A percentile compares a stretch with the other conserved stretches of the same genome.
Conservation (phyloP, 2,888 invertebrate genomes). For the Pollenia griseotomentosa region DNA sequence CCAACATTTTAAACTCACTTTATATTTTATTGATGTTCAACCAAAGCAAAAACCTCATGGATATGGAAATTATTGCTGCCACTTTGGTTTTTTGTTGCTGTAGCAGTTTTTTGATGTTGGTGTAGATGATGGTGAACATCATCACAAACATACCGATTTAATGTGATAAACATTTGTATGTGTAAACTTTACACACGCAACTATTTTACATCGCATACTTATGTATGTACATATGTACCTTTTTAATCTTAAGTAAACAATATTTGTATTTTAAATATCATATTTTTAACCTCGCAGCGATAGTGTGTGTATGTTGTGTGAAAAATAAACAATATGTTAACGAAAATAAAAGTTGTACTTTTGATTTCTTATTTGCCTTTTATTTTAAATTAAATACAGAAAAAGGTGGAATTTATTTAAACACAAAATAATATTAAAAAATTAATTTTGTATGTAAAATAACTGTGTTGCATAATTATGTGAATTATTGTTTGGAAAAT, state of each 20-base stretch:
- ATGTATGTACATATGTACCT: not conserved
- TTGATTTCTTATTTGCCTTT: not conserved
- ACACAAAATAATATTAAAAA: not conserved
- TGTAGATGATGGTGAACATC: not conserved
- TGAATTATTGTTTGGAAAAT: constrained; percentile 45
- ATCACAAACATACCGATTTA: constrained; percentile 7
- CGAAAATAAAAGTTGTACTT: constrained; percentile 58
- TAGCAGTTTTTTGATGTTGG: not conserved
- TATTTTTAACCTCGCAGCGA: not conserved
- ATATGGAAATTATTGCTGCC: constrained; percentile 22
- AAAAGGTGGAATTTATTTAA: not conserved
- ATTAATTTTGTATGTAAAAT: not conserved
- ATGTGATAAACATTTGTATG: not conserved
- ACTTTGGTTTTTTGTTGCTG: not conserved
- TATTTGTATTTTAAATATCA: not conserved
- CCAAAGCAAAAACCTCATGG: not conserved
- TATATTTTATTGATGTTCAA: constrained; percentile 1
- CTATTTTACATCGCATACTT: not conserved
- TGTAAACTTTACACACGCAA: not conserved
- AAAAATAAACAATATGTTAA: constrained; percentile 45
- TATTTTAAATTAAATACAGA: constrained; percentile 10
- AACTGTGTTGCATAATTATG: constrained; percentile 54
- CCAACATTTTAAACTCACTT: not conserved
- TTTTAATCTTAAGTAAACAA: constrained; percentile 12
- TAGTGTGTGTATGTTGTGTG: not conserved